phyloP scores from a whole-genome alignment of 2,888 invertebrate species.

The Tanytarsus gracilentus region DNA sequence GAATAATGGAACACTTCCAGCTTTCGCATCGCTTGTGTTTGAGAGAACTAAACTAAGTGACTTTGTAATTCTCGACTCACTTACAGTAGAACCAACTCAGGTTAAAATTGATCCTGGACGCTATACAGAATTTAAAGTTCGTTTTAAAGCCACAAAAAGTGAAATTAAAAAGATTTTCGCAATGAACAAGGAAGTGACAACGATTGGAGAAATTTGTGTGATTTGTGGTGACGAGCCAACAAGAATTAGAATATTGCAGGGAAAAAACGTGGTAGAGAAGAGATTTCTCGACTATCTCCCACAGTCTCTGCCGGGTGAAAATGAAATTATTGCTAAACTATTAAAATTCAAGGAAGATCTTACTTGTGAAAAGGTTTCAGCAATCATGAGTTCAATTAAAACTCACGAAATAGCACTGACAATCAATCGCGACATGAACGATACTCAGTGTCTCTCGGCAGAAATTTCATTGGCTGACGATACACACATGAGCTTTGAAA shows the following conservation, averaged over 20 bases:
- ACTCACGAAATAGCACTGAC: slow-evolving; percentile 40
- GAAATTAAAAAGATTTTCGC: slow-evolving; percentile 42
- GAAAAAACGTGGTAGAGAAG: not conserved
- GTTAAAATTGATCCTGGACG: slow-evolving; percentile 43
- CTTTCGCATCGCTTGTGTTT: slow-evolving; percentile 42
- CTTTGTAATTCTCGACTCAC: not conserved
- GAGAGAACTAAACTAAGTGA: slow-evolving; percentile 1
- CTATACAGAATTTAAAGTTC: slow-evolving; percentile 39
- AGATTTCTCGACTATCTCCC: not conserved
- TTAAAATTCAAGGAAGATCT: slow-evolving; percentile 6
- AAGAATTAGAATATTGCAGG: slow-evolving; percentile 40
- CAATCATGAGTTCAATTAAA: slow-evolving; percentile 31
- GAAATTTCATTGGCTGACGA: slow-evolving; percentile 22
- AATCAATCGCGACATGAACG: slow-evolving; percentile 39
- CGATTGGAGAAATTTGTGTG: slow-evolving; percentile 45
- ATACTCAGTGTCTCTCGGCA: slow-evolving; percentile 32
- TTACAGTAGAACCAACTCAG: slow-evolving; percentile 41
- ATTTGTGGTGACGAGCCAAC: slow-evolving; percentile 48
- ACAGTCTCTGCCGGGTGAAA: not conserved
- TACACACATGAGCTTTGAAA: slow-evolving; percentile 12
- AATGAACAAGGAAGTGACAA: slow-evolving; percentile 39
- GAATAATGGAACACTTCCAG: slow-evolving; percentile 49
- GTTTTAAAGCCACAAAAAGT: slow-evolving; percentile 45
- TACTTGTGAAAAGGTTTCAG: not conserved
- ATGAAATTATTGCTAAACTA: not conserved